Evolutionary conservation across 2,113 vertebrate genomes (phyloP).

Genomic region (Podiceps cristatus): DNA sequence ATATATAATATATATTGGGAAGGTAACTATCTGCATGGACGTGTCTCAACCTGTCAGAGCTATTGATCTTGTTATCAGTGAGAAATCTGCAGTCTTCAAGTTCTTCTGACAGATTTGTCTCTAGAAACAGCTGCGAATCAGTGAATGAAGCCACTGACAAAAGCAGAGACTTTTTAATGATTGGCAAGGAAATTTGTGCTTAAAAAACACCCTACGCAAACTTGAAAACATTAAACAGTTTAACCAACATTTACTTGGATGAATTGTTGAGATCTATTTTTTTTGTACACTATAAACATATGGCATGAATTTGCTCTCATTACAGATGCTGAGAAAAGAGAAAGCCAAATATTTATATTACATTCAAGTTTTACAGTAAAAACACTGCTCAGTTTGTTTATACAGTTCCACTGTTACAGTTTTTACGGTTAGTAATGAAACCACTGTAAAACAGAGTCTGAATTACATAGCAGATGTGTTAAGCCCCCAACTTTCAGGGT

Average conservation of each 20-base stretch:
- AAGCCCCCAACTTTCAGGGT: slow-evolving; percentile 33
- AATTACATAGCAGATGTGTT: slow-evolving; percentile 85
- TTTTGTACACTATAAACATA: slow-evolving; percentile 78
- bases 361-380: slow-evolving; percentile 88
- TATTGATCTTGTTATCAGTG: not conserved
- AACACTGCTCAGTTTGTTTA: slow-evolving; percentile 89
- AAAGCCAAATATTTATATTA: slow-evolving; percentile 87
- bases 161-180: not conserved
- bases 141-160: not conserved
- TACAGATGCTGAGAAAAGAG: slow-evolving; percentile 82
- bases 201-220: not conserved
- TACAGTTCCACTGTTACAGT: slow-evolving; percentile 87
- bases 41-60: not conserved
- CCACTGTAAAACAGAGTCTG: slow-evolving; percentile 83
- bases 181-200: slow-evolving; percentile 5
- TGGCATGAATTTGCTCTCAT: slow-evolving; percentile 84
- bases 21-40: not conserved
- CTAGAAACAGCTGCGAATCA: not conserved
- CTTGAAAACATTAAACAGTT: slow-evolving; percentile 61
- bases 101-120: not conserved
- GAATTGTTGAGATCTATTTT: slow-evolving; percentile 68
- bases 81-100: not conserved
- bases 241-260: slow-evolving; percentile 52
- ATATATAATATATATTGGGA: accelerated
- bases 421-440: slow-evolving; percentile 87